Evolutionary conservation across 1,140 invertebrate genomes (phyloP), one percentile per base, ranked within the genome.

Genomic region (Monomorium pharaonis): DNA sequence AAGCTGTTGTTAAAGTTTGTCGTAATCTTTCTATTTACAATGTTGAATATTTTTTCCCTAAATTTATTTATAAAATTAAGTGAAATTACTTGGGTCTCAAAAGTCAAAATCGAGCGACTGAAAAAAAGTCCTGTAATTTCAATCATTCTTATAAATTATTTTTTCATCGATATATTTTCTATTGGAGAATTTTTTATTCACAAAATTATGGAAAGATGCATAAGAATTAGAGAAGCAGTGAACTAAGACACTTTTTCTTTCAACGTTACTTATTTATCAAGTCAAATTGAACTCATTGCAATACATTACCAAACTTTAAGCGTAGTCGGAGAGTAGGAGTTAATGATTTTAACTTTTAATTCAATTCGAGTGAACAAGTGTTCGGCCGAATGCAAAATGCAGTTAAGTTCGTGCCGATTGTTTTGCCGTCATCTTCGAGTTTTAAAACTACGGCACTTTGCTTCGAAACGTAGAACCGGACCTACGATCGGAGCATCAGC

Each of bases 281-380:
- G 12, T 62, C 56, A 27, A 77, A 42, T 62, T 62, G 24, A 30
- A 44, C 37, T 33, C 37, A 33, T 49, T 56, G 21, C 51, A n/a
- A 54, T 63, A 51, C 24, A 65, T 78, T 56, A 42, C 2, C 18
- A 58, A 65, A 77, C 24, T 77, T 63, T 62, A n/a, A 77, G 14
- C 37, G 14, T 51, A 77, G 16, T 30, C 42, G 18, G 6, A 21
- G 18, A 65, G n/a, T 33, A 49, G 12, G 44, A 78, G 27, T 65
- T 78, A 33, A 65, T 49, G 42, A 78, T 65, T 78, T 62, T 30
- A 77, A 77, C 56, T 77, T 65, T 78, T 65, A 37, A 33, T 65
- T 78, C 42, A 6, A 54, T 51, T 54, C 10, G 12, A 54, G 33
- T 54, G 21, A 70, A n/a, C 21, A 69, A 70, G 7, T 42, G n/a